Evolutionary conservation across 2,888 invertebrate genomes (phyloP).

Genomic region (Oegoconia quadripuncta): DNA sequence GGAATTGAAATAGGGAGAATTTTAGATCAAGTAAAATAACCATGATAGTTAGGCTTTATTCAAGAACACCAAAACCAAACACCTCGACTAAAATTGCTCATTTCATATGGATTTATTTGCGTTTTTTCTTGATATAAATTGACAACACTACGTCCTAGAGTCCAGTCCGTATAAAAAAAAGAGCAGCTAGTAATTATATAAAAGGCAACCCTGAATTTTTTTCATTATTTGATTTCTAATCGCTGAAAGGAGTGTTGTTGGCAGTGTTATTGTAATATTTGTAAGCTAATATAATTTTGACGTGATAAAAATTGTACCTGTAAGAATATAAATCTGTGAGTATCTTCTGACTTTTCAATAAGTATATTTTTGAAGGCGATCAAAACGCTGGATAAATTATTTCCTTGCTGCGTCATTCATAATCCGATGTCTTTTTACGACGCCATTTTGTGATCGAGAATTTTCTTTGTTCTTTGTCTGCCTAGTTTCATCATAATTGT

Average conservation of each 20-base stretch:
- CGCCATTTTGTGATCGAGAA: conserved; percentile 70
- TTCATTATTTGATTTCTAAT: conserved; percentile 5
- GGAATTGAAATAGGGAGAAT: too few species aligned
- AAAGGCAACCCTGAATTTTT: conserved; percentile 1
- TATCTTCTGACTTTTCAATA: background rate
- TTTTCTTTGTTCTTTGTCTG: conserved; percentile 63
- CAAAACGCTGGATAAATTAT: background rate
- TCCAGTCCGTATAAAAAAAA: too few species aligned
- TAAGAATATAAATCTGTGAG: conserved; percentile 6
- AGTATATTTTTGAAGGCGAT: background rate
- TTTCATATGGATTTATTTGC: too few species aligned
- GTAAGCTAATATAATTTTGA: conserved; percentile 5
- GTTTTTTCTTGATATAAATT: too few species aligned
- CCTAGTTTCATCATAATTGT: conserved; percentile 21
- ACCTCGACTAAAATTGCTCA: conserved; percentile 19
- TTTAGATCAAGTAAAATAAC: too few species aligned
- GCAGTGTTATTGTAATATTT: conserved; percentile 6
- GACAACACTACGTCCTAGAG: too few species aligned
- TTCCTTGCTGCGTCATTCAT: background rate
- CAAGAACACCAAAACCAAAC: too few species aligned
- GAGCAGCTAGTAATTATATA: conserved; percentile 5
- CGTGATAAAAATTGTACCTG: background rate
- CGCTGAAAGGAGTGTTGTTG: conserved; percentile 4
- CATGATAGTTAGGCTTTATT: too few species aligned
- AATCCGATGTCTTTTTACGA: conserved; percentile 22